These are phyloP conservation scores for Rhopalosiphum padi DNA, from an alignment of 1,140 invertebrate genomes.

Conservation along the genomic window DNA sequence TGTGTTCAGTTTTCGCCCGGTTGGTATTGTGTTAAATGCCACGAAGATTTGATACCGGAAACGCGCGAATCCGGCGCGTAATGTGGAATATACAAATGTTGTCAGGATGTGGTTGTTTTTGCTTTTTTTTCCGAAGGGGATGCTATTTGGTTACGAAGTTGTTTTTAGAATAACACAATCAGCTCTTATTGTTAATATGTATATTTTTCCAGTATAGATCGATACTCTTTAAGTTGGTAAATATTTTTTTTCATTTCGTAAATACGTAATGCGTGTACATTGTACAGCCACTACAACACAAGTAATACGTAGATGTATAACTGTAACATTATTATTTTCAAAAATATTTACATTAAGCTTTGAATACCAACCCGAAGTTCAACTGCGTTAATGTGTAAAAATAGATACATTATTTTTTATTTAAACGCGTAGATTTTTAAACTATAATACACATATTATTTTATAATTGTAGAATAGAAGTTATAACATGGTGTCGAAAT, in stretches of 20 bases:
- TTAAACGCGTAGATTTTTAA: too few species aligned
- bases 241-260: background rate
- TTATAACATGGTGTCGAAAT: too few species aligned
- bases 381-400: too few species aligned
- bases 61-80: conserved; percentile 49
- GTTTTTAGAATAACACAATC: background rate
- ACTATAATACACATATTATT: too few species aligned
- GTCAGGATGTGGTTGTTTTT: background rate
- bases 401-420: too few species aligned
- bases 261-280: background rate
- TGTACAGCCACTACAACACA: too few species aligned
- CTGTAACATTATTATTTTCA: background rate
- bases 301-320: background rate
- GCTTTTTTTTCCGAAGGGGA: background rate
- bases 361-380: too few species aligned
- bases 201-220: background rate
- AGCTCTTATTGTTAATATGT: background rate
- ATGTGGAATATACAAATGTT: conserved; percentile 50
- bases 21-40: conserved; percentile 29
- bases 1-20: conserved; percentile 36
- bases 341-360: background rate
- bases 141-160: background rate
- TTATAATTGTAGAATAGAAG: too few species aligned
- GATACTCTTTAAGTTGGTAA: background rate
- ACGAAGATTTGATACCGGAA: conserved; percentile 25